Evolutionary conservation across 2,888 invertebrate species (phyloP).

Genomic region (Lycocerus yunnanus): DNA sequence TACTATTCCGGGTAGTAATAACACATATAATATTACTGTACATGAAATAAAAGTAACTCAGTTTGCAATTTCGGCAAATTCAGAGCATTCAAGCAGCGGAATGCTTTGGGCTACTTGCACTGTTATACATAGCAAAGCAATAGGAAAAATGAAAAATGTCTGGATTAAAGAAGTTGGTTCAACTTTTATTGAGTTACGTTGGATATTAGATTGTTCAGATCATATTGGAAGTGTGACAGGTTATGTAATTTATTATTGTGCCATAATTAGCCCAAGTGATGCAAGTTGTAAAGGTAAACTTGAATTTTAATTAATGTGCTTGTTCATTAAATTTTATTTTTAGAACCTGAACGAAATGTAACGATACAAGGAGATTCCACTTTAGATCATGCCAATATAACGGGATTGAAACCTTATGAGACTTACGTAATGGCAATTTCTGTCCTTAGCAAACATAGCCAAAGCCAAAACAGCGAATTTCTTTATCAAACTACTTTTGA

Average conservation of each 20-base stretch:
- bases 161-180: conserved; percentile 59
- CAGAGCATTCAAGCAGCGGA: conserved; percentile 71
- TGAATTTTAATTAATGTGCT: background rate
- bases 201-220: conserved; percentile 79
- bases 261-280: conserved; percentile 59
- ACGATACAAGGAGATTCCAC: conserved; percentile 57
- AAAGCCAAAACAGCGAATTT: conserved; percentile 64
- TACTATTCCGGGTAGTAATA: conserved; percentile 58
- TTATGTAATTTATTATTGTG: conserved; percentile 78
- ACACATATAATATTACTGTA: conserved; percentile 63
- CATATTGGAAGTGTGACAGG: conserved; percentile 73
- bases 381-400: conserved; percentile 62
- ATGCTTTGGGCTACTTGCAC: conserved; percentile 86
- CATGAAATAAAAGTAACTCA: conserved; percentile 66
- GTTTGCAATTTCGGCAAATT: conserved; percentile 84
- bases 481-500: conserved; percentile 71
- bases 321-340: background rate
- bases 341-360: conserved; percentile 49
- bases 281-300: conserved; percentile 60
- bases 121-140: conserved; percentile 56
- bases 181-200: conserved; percentile 66
- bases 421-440: conserved; percentile 74
- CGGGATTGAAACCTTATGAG: conserved; percentile 71
- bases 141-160: conserved; percentile 64
- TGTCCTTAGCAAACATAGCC: conserved; percentile 63